These are phyloP conservation scores for Callimico goeldii DNA, from an alignment of 2,797 vertebrate species.

Conservation along the genomic window DNA sequence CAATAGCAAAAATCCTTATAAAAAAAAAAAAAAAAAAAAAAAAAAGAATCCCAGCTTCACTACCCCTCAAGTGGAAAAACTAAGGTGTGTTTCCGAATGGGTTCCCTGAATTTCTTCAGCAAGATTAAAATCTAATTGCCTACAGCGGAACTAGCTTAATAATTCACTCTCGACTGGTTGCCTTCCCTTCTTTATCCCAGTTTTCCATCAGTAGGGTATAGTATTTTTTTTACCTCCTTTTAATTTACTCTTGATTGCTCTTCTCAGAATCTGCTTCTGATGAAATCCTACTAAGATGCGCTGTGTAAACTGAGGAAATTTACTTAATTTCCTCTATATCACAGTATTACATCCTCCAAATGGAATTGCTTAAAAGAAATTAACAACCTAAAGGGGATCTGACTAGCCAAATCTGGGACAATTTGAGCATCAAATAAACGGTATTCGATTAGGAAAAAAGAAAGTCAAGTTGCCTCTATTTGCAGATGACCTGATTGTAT, in stretches of 20 bases:
- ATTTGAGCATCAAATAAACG: background rate
- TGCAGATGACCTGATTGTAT: too few species aligned
- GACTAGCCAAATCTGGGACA: background rate
- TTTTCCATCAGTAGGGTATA: background rate
- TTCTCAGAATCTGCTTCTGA: background rate
- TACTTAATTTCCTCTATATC: background rate
- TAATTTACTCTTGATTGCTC: background rate
- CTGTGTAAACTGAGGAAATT: background rate
- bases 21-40: too few species aligned
- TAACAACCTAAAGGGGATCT: background rate
- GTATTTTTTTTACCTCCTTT: background rate
- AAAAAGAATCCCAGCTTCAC: background rate
- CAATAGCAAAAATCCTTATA: too few species aligned
- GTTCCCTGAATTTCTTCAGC: background rate
- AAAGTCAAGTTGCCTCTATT: too few species aligned
- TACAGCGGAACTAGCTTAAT: background rate
- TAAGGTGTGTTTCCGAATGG: background rate
- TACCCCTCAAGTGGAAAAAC: background rate
- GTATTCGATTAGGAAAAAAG: too few species aligned
- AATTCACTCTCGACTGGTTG: background rate
- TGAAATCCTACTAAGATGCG: background rate
- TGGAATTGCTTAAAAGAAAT: background rate
- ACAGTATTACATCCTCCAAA: background rate
- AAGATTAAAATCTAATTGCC: background rate
- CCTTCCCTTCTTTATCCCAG: background rate